Base-by-base conservation (phyloP, 2,888 invertebrate species). In the Flexamia atlantica region DNA sequence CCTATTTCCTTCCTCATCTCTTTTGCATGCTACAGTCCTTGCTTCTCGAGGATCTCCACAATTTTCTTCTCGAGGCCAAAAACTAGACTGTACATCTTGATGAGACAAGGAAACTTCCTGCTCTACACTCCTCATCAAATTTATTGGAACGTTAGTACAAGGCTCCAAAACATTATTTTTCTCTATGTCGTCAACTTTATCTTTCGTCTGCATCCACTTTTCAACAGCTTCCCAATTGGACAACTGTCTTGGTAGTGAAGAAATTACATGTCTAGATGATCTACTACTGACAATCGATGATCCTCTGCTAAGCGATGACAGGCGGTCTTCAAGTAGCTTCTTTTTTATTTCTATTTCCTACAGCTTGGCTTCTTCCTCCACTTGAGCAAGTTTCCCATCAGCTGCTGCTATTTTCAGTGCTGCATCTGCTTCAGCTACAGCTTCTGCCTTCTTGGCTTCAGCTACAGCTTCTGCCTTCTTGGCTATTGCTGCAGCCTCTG, bases 371-470 rank as follows among this genome's bases (percentile, higher is more conserved):
- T 46, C 46, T 17, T 46, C 46, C 17, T 46, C 46, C 46, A 46
- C 46, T 46, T 46, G 46, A 12, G 46, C 46, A 46, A 46, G 46
- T 46, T 17, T 46, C 14, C 46, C 46, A 46, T 46, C 46, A 46
- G 46, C 46, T 46, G 46, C 46, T 46, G 46, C 46, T 46, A 46
- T 46, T 46, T 46, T 46, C 46, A 46, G 46, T 46, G 46, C 46
- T 46, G 46, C 46, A 9, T 46, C 46, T 46, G 46, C 32, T 32
- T 46, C 4, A 12, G n/a, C 36, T 36, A n/a, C n/a, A n/a, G n/a
- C n/a, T n/a, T n/a, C n/a, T n/a, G n/a, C n/a, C n/a, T n/a, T n/a
- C n/a, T n/a, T 20, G 2, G 30, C 42, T 42, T 14, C 25, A 9
- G 42, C 42, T 53, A 14, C 23, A 28, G 46, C 79, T 50, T 23